Conservation (phyloP, 1,140 invertebrate species). For the Agraylea sexmaculata region DNA sequence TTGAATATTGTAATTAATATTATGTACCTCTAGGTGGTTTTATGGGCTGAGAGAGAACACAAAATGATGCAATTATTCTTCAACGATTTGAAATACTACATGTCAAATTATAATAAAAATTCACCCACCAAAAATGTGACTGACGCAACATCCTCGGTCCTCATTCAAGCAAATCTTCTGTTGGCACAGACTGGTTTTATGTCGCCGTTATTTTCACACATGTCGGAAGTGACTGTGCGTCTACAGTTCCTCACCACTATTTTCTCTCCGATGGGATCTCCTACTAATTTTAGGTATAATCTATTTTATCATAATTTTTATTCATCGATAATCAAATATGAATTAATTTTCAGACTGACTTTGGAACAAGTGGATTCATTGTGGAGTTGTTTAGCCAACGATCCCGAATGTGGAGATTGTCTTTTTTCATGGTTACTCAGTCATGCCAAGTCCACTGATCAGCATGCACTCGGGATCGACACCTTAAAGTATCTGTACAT, state of each 20-base stretch:
- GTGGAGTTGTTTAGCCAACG: constrained; percentile 80
- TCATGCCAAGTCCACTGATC: constrained; percentile 81
- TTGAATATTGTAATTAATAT: neutral
- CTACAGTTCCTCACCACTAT: constrained; percentile 85
- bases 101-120: constrained; percentile 25
- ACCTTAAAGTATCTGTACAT: constrained; percentile 79
- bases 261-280: constrained; percentile 81
- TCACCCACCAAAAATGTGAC: constrained; percentile 25
- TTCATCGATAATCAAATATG: constrained; percentile 11
- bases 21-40: constrained; percentile 44
- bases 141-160: constrained; percentile 16
- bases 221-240: constrained; percentile 80
- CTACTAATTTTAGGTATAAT: constrained; percentile 65
- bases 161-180: constrained; percentile 23
- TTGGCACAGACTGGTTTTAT: constrained; percentile 22
- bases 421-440: constrained; percentile 84
- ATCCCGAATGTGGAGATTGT: constrained; percentile 76
- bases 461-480: constrained; percentile 78
- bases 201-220: constrained; percentile 60
- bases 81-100: constrained; percentile 63
- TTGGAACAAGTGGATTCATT: constrained; percentile 81
- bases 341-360: constrained; percentile 49
- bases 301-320: constrained; percentile 5
- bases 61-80: constrained; percentile 90
- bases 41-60: constrained; percentile 82